Base-by-base conservation (phyloP, 2,888 invertebrate genomes). In the Dynastes hyllus region DNA sequence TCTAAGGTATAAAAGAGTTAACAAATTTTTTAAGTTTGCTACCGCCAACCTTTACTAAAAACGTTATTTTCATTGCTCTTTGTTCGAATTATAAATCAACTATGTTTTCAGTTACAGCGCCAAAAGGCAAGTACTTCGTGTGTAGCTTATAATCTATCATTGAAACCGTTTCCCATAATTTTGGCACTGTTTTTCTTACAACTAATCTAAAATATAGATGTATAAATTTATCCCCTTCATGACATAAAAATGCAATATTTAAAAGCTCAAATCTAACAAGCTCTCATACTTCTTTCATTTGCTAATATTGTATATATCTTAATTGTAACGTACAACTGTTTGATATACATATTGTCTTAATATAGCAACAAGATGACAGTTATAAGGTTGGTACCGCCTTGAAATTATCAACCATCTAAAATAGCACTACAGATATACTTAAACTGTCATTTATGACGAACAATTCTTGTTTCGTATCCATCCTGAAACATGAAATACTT, bases 101-200 rank as follows among this genome's bases (percentile, higher is more conserved):
- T 69, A 37, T 37, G 13, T 69, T 51, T 69, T 70, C 80, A 79
- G 83, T 85, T 84, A 75, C 85, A 85, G 85, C 83, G 73, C 79
- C 83, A 81, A 65, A 83, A 83, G 86, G 85, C 86, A 86, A 86
- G 85, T 85, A 85, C 69, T 69, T 27, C 16, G 22, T 69, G 55
- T 58, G 55, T 27, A 13, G 29, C 29, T 69, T 67, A 8, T 84
- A 80, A 81, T 29, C 11, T 51, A 76, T 27, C 40, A 63, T 11
- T 11, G 6, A 63, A 63, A n/a, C 32, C 13, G 63, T 50, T 50
- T 53, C 78, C 71, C 53, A 22, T 55, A 16, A 80, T 55, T 81
- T 75, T n/a, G 45, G 58, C 61, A 63, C 77, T 76, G 78, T 51
- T 71, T n/a, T 6, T 29, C 4, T 9, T 27, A 11, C 27, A 13